A percentile compares a stretch with the other conserved stretches of the same genome.
These are phyloP conservation scores for Synanthedon formicaeformis DNA, from an alignment of 2,888 invertebrate genomes.

Conservation along the genomic window DNA sequence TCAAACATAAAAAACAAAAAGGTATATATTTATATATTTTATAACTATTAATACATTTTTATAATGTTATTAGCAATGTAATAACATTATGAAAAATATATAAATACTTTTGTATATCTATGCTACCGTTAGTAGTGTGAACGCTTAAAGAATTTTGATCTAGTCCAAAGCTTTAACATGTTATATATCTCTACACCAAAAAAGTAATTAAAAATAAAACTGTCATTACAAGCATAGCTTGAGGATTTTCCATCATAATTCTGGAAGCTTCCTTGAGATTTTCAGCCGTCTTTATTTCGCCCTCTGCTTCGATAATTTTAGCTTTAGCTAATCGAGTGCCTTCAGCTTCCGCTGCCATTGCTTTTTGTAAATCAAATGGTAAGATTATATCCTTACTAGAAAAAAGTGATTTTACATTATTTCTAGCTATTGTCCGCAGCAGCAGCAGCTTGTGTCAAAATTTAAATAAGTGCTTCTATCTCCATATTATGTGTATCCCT, in stretches of 20 bases:
- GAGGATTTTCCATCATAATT: slow-evolving; percentile 31
- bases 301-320: slow-evolving; percentile 41
- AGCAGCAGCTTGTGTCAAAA: not conserved
- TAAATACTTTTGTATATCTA: too few relatives aligned
- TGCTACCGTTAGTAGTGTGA: too few relatives aligned
- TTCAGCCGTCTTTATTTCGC: slow-evolving; percentile 42
- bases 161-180: too few relatives aligned
- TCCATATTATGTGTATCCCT: not conserved
- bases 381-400: slow-evolving; percentile 34
- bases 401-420: not conserved
- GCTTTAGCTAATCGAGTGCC: slow-evolving; percentile 40
- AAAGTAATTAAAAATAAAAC: not conserved
- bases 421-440: too few relatives aligned
- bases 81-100: too few relatives aligned
- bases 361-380: slow-evolving; percentile 38
- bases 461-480: not conserved
- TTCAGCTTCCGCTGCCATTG: slow-evolving; percentile 47
- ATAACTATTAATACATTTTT: too few relatives aligned
- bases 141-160: too few relatives aligned
- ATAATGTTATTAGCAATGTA: too few relatives aligned
- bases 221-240: slow-evolving; percentile 29
- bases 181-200: too few relatives aligned
- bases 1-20: too few relatives aligned
- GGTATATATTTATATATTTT: too few relatives aligned
- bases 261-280: slow-evolving; percentile 31